Evolutionary conservation across 2,797 vertebrate species (phyloP).

Genomic region (Sebastolobus altivelis): DNA sequence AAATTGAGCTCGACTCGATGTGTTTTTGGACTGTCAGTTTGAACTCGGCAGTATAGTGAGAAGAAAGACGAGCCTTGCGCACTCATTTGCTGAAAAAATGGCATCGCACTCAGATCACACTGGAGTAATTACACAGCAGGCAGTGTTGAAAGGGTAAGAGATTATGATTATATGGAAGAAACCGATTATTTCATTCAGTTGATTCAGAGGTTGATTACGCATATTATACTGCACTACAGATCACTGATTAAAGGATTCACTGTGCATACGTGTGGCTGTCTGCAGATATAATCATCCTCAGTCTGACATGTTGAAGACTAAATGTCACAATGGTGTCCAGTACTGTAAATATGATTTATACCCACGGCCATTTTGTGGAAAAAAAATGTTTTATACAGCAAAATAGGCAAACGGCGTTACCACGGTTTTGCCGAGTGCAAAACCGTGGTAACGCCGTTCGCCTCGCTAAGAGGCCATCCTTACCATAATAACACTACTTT

Average conservation of each 20-base stretch:
- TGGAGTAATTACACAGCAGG: conserved; percentile 58
- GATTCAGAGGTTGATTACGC: conserved; percentile 60
- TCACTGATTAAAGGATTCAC: conserved; percentile 37
- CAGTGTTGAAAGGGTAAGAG: conserved; percentile 40
- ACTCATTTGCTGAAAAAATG: conserved; percentile 20
- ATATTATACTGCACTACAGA: conserved; percentile 34
- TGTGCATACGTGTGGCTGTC: conserved; percentile 12
- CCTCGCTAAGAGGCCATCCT: too few species aligned
- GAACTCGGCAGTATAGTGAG: neutral
- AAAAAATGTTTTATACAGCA: accelerated
- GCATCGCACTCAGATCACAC: conserved; percentile 31
- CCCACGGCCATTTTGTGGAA: neutral
- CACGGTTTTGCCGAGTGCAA: too few species aligned
- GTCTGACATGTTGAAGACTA: neutral
- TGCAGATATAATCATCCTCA: conserved; percentile 1
- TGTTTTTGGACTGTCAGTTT: neutral
- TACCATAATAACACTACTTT: too few species aligned
- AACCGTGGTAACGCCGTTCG: too few species aligned
- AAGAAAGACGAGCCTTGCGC: conserved; percentile 1
- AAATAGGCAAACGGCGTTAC: neutral
- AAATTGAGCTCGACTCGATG: neutral
- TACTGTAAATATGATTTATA: neutral
- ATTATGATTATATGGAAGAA: conserved; percentile 48
- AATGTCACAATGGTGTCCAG: neutral
- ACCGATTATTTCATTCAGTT: conserved; percentile 53